Evolutionary conservation across 2,888 invertebrate genomes (phyloP).

Genomic region (Lithophane ornitopus): DNA sequence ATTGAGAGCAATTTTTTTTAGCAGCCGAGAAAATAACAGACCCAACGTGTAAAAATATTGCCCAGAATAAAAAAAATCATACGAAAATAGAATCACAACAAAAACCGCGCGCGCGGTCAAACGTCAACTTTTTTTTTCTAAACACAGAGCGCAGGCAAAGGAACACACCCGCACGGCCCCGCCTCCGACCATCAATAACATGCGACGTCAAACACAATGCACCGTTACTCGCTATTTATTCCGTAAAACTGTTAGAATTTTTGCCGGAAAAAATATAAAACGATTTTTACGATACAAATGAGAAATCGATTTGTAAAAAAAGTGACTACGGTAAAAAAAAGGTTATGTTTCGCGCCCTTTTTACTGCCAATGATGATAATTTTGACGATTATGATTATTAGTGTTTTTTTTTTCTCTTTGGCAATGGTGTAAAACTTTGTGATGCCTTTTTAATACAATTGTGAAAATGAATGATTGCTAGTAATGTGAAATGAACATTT

Average conservation of each 20-base stretch:
- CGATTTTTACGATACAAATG: constrained; percentile 63
- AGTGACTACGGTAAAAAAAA: constrained; percentile 28
- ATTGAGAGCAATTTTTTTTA: too few relatives aligned
- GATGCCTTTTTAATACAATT: constrained; percentile 34
- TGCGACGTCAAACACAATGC: constrained; percentile 77
- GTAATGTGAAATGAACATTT: constrained; percentile 37
- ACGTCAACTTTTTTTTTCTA: constrained; percentile 67
- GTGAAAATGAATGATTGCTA: constrained; percentile 48
- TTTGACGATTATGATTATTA: constrained; percentile 57
- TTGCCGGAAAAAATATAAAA: constrained; percentile 59
- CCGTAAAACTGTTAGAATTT: constrained; percentile 69
- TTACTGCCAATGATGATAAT: constrained; percentile 53
- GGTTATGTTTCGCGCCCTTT: constrained; percentile 58
- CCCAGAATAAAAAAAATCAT: constrained; percentile 7
- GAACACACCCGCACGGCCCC: constrained; percentile 76
- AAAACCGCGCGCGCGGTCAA: constrained; percentile 68
- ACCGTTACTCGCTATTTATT: constrained; percentile 68
- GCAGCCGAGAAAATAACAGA: background rate
- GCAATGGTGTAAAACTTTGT: constrained; percentile 4
- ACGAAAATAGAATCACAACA: constrained; percentile 53
- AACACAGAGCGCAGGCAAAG: constrained; percentile 68
- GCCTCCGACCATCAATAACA: constrained; percentile 81
- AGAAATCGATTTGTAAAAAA: constrained; percentile 62
- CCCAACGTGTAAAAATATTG: constrained; percentile 14
- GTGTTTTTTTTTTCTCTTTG: constrained; percentile 53